Percentiles rank a stretch among this genome's conserved stretches.
These are phyloP conservation scores for Atta texana DNA, from an alignment of 1,140 invertebrate genomes.

Conservation along the genomic window DNA sequence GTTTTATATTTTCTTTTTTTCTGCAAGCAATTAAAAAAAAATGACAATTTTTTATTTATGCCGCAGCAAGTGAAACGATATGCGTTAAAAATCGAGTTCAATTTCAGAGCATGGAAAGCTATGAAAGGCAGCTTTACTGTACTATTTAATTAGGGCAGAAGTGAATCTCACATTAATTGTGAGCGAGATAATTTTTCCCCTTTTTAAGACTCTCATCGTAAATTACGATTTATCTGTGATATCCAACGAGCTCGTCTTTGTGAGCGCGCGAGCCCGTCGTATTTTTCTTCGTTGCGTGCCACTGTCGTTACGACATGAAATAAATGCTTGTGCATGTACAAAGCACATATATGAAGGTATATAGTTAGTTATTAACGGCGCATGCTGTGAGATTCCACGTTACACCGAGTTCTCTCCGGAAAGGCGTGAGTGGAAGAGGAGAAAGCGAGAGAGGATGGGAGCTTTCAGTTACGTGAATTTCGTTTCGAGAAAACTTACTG, in stretches of 20 bases:
- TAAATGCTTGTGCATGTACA: conserved; percentile 30
- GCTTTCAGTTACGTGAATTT: conserved; percentile 49
- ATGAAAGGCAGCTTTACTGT: background rate
- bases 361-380: conserved; percentile 29
- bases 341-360: background rate
- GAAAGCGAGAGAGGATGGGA: conserved; percentile 15
- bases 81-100: background rate
- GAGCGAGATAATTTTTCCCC: conserved; percentile 5
- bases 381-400: background rate
- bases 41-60: too few species aligned
- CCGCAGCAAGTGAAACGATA: background rate
- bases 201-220: conserved; percentile 20
- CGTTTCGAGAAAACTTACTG: conserved; percentile 47
- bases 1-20: too few species aligned
- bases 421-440: conserved; percentile 3
- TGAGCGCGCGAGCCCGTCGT: conserved; percentile 5
- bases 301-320: conserved; percentile 32
- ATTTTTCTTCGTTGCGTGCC: conserved; percentile 44
- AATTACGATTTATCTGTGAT: conserved; percentile 37
- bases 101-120: background rate
- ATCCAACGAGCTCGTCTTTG: background rate
- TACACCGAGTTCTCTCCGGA: conserved; percentile 8
- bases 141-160: conserved; percentile 39
- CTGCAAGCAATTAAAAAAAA: too few species aligned
- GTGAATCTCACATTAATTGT: conserved; percentile 24